Evolutionary conservation across 2,113 vertebrate genomes (phyloP), one percentile per base, ranked within the genome.

Genomic region (Ceyx margarethae): DNA sequence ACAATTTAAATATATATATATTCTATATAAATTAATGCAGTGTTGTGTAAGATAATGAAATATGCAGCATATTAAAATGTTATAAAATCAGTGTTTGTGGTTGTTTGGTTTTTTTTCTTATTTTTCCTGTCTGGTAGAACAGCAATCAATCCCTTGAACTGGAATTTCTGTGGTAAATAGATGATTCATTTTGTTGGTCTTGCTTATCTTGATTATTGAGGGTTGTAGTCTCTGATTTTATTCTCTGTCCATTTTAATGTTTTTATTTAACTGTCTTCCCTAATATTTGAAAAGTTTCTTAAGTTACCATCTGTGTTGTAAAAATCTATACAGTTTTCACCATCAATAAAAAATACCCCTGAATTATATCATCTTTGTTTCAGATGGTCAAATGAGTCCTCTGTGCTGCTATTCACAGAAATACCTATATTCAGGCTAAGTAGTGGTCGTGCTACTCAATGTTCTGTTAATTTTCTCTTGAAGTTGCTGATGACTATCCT

Each of bases 11-110:
- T 46, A 62, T 6, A 21, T 54, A 66, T 6, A 21, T 61, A 65
- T 48, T 61, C 12, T 8, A 1, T 50, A 57, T 33, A 68, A 91
- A 88, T 89, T 75, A 54, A 57, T 64, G 6, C 4, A 43, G 15
- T n/a, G 4, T 66, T 73, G 9, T 79, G 29, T 83, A 65, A 81
- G 26, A 51, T 53, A 43, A 33, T 66, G 23, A 62, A 93, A 86
- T 54, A 58, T 5, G 20, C 54, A 37, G 11, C 42, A 58, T 62
- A 87, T 87, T 61, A 80, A 94, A 92, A 89, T 94, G 74, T 91
- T 23, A 87, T 69, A 18, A 76, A 83, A 87, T 5, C 17, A 15
- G 11, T 75, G 58, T 85, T 85, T 69, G 3, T 60, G 11, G 28
- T 18, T 42, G 8, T n/a, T n/a, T n/a, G n/a, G n/a, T 10, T 37